Percentiles rank a stretch among this genome's conserved stretches.
phyloP scores from a whole-genome alignment of 2,113 vertebrate genomes.

The Colossoma macropomum region DNA sequence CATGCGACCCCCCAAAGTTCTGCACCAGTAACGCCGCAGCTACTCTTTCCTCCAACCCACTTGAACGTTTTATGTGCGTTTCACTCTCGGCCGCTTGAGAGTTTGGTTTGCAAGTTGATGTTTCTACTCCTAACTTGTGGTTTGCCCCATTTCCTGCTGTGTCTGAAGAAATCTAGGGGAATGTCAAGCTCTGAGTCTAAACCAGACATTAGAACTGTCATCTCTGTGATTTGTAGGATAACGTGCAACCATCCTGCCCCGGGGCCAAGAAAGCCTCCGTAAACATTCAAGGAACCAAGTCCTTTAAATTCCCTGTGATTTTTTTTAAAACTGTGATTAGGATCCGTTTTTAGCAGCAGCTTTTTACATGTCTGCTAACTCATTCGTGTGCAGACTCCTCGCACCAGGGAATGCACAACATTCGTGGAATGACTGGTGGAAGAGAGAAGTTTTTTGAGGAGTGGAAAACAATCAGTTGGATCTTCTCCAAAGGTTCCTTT shows the following conservation, averaged over 20 bases:
- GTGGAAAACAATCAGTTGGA: conserved; percentile 25
- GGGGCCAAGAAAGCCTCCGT: not conserved
- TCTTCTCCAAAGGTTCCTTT: conserved; percentile 24
- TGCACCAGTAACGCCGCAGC: conserved; percentile 16
- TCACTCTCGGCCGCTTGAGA: conserved; percentile 43
- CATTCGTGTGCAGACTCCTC: conserved; percentile 4
- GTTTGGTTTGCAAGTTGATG: conserved; percentile 65
- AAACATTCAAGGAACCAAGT: not conserved
- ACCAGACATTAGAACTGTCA: not conserved
- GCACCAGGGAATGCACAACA: conserved; percentile 7
- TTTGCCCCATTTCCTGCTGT: conserved; percentile 58
- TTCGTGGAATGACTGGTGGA: conserved; percentile 52
- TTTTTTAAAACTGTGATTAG: not conserved
- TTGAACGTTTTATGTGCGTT: conserved; percentile 24
- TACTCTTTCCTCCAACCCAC: conserved; percentile 30
- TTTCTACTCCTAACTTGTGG: conserved; percentile 60
- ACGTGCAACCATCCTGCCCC: not conserved
- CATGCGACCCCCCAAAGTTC: conserved; percentile 65
- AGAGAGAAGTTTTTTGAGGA: conserved; percentile 22
- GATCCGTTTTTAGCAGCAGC: not conserved
- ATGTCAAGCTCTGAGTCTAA: not conserved
- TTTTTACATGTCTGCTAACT: not conserved
- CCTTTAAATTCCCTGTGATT: not conserved
- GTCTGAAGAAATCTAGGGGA: conserved; percentile 15
- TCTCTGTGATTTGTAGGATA: conserved; percentile 20